Base-by-base conservation (phyloP, 2,113 vertebrate genomes). In the Tor tambroides region DNA sequence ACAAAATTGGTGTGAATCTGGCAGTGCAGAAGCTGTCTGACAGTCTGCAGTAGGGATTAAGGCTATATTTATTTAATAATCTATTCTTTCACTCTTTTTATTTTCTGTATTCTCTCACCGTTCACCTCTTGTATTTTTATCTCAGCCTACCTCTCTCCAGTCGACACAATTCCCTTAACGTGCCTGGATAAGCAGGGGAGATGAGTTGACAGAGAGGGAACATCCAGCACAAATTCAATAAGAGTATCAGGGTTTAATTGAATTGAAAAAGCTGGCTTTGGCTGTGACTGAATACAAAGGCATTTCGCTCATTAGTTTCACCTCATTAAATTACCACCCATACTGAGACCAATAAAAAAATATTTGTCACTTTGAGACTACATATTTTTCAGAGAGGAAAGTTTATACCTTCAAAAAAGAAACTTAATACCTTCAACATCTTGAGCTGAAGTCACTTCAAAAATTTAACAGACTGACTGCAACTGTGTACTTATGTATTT, bases 241-340 rank as follows among this genome's bases (percentile, higher is more conserved):
- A 91, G 87, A 88, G 86, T 87, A 84, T 87, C 87, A 79, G 83
- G 49, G 28, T 86, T 92, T 91, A 92, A 93, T 92, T 92, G 74
- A 92, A 93, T 91, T 91, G 88, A 89, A 91, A 90, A 77, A 89
- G 90, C 89, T 80, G 78, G 78, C 84, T 91, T 91, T 90, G 86
- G 91, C 87, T 89, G 46, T 65, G 51, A 67, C 89, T 87, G 89
- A 91, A 89, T 90, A 87, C 91, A 86, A 91, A 85, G 77, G 76
- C 10, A 19, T 87, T 89, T 82, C 85, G 65, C 89, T 91, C 85
- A 80, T 83, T 87, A 71, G 88, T 87, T 90, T 85, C 87, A 76
- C 89, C 78, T 88, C 76, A 71, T 88, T 72, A 46, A 86, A 89
- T 41, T 83, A 86, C 86, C 87, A 90, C 74, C 82, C 82, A 81